Evolutionary conservation across 2,113 vertebrate genomes (phyloP).

Genomic region (Chamaea fasciata): DNA sequence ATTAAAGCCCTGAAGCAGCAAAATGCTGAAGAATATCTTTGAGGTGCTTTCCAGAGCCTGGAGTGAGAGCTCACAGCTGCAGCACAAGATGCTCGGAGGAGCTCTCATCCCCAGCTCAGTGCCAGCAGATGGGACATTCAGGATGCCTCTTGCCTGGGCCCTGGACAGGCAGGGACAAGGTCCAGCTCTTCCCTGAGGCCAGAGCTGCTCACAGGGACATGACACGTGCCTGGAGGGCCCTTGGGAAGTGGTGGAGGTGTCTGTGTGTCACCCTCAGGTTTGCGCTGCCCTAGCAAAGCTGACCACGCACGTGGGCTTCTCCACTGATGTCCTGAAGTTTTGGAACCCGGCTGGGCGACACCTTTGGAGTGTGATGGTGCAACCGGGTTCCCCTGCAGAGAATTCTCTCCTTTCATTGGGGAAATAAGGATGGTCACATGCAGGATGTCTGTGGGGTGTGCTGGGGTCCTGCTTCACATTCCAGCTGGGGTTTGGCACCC

Average conservation of each 20-base stretch:
- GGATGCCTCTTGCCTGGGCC: neutral
- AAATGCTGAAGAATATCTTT: neutral
- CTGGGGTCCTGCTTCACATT: neutral
- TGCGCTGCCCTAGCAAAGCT: neutral
- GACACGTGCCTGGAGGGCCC: neutral
- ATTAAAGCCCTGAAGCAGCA: neutral
- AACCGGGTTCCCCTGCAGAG: neutral
- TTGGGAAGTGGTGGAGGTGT: neutral
- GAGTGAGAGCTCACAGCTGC: neutral
- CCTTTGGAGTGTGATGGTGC: fast-evolving
- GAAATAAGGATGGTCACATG: neutral
- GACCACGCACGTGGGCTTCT: neutral
- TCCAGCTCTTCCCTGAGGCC: neutral
- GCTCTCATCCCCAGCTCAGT: neutral
- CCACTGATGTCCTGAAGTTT: neutral
- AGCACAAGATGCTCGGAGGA: neutral
- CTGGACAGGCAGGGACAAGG: fast-evolving
- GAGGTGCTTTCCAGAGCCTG: neutral
- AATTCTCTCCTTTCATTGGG: neutral
- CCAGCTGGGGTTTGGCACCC: neutral
- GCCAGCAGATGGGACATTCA: neutral
- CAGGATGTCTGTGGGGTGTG: neutral
- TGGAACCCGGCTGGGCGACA: neutral
- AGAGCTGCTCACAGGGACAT: fast-evolving
- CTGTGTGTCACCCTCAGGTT: neutral